Evolutionary conservation across 2,797 vertebrate species (phyloP).

Genomic region (Crocodylus rhombifer): DNA sequence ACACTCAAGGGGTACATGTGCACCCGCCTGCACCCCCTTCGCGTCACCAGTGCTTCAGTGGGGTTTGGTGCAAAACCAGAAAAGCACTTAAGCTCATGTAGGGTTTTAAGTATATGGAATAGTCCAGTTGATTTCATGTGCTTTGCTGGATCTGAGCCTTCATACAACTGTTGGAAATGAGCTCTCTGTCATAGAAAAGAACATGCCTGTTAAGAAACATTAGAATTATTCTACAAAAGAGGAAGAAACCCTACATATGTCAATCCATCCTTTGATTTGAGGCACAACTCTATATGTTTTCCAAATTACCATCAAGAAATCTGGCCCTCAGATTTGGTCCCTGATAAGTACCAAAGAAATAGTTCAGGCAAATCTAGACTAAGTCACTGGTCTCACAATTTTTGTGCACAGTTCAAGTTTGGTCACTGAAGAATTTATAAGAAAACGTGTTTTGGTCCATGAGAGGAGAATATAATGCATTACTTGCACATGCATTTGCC

Average conservation of each 20-base stretch:
- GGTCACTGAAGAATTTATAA: neutral
- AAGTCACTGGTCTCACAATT: neutral
- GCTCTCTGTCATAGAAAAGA: neutral
- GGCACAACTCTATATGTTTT: neutral
- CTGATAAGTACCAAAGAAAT: neutral
- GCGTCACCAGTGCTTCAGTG: too few relatives aligned
- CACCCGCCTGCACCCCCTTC: too few relatives aligned
- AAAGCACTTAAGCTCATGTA: neutral
- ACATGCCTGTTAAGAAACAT: neutral
- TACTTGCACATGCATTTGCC: neutral
- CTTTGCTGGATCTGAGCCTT: neutral
- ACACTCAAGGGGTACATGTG: too few relatives aligned
- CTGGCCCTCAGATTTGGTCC: neutral
- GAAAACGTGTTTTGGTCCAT: neutral
- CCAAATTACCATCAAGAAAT: neutral
- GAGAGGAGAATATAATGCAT: neutral
- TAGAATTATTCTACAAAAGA: neutral
- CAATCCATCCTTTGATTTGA: neutral
- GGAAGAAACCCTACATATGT: neutral
- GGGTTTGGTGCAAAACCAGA: neutral
- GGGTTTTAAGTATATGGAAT: neutral
- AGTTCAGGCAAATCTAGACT: neutral
- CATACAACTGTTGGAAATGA: neutral
- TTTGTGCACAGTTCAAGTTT: neutral
- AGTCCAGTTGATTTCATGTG: rapidly evolving